A percentile compares a stretch with the other conserved stretches of the same genome.
Conservation (phyloP, 1,140 invertebrate species). For the Drosophila paulistorum region DNA sequence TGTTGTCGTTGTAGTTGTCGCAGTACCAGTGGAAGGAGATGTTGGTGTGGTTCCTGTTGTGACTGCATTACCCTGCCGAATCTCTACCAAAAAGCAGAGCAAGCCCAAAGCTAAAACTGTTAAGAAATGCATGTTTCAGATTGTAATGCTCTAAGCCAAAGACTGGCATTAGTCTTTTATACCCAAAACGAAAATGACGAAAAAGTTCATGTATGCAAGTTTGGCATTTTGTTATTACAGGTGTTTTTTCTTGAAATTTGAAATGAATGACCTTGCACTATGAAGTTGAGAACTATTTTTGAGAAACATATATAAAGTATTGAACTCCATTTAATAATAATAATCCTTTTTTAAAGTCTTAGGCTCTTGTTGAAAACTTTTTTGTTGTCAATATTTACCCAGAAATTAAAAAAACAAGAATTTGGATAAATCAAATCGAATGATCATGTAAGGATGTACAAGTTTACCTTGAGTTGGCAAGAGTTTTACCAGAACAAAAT, state of each 20-base stretch:
- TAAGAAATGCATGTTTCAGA: slow-evolving; percentile 34
- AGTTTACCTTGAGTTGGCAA: too few relatives aligned
- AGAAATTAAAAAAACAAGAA: too few relatives aligned
- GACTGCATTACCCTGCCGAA: slow-evolving; percentile 2
- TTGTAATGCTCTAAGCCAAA: background rate
- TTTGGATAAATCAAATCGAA: too few relatives aligned
- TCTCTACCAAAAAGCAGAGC: slow-evolving; percentile 25
- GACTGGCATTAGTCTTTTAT: slow-evolving; percentile 19
- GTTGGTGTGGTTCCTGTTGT: background rate
- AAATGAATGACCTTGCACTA: too few relatives aligned
- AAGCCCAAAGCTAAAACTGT: slow-evolving; percentile 23
- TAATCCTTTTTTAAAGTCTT: too few relatives aligned
- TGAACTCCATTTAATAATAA: too few relatives aligned
- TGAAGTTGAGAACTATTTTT: too few relatives aligned
- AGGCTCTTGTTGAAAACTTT: too few relatives aligned
- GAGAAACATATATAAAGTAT: too few relatives aligned
- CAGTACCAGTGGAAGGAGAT: background rate
- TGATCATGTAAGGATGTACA: too few relatives aligned
- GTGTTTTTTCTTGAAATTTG: background rate
- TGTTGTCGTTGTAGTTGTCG: slow-evolving; percentile 25
- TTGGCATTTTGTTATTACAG: background rate
- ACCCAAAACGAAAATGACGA: background rate
- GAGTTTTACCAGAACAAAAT: too few relatives aligned
- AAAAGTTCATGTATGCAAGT: background rate
- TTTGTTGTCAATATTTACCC: too few relatives aligned